phyloP scores from a whole-genome alignment of 2,797 vertebrate genomes.

The Malacoraja senta region DNA sequence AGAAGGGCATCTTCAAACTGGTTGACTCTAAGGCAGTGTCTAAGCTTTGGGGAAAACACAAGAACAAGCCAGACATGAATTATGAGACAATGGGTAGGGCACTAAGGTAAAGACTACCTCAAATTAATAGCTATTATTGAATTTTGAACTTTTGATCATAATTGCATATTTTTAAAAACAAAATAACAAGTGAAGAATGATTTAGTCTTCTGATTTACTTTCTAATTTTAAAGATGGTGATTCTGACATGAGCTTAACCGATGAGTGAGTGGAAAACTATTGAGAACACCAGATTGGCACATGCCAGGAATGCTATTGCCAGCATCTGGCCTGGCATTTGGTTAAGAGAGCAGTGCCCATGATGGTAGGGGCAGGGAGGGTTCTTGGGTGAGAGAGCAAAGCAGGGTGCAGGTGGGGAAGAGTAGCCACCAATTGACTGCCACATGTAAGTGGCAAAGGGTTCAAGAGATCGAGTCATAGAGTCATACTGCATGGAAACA shows the following conservation, averaged over 20 bases:
- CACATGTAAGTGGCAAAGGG: no score
- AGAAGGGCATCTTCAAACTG: conserved; percentile 97
- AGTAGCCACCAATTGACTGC: no score
- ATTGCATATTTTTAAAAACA: not conserved
- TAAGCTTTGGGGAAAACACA: conserved; percentile 94
- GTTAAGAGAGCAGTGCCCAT: no score
- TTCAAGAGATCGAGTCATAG: no score
- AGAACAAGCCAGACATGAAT: conserved; percentile 99
- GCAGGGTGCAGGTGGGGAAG: no score
- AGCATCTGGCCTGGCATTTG: no score
- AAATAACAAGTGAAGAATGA: not conserved
- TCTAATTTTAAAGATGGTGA: not conserved
- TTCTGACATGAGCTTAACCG: not conserved
- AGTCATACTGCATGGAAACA: no score
- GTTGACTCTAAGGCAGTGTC: conserved; percentile 97
- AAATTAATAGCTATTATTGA: not conserved
- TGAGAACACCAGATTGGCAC: not conserved
- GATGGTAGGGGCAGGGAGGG: no score
- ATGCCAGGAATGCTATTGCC: no score
- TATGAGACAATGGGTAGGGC: conserved; percentile 98
- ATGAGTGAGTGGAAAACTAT: not conserved
- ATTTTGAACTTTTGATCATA: not conserved
- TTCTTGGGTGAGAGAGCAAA: no score
- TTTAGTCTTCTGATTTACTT: not conserved
- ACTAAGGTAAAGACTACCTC: conserved; percentile 63